Base-by-base conservation (phyloP, 2,113 vertebrate species). In the Barnardius zonarius region DNA sequence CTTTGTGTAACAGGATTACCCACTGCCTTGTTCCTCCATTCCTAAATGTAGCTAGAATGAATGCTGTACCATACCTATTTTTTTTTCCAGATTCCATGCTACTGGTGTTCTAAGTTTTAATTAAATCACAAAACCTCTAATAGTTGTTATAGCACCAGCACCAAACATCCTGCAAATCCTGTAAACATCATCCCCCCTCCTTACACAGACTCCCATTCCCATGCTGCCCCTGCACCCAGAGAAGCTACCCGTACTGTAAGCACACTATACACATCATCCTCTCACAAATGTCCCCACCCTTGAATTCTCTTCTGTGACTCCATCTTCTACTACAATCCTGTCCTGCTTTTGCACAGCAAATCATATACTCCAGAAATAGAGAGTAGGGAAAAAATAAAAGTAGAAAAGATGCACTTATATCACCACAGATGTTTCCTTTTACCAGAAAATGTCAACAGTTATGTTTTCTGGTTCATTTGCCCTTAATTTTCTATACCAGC, bases 41-140 rank as follows among this genome's bases (percentile, higher is more conserved):
- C 72, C 59, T 62, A 59, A 61, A 33, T 0, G 0, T 2, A n/a
- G 22, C 61, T 72, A 1, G 22, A 15, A 59, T 0, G n/a, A 88
- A 55, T 35, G 39, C 6, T 73, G n/a, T 11, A 59, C 17, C 23
- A 30, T 2, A 49, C 0, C 11, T 5, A 44, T 30, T 30, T 33
- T 52, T 48, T 35, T 24, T 7, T 4, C n/a, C 8, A 20, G 57
- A 13, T 59, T 79, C 51, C 43, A 70, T 9, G 4, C 31, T 43
- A 54, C 10, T 33, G 6, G 16, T 54, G 16, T 55, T 69, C 14
- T 46, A 44, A 54, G 25, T 59, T 59, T 59, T 59, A 35, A 59
- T 23, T n/a, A 5, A 75, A 72, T 41, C 15, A 17, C 35, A 37
- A 61, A 62, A 25, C 16, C 9, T 7, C 46, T 43, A 27, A 1